These are phyloP conservation scores for Phataginus tetradactyla DNA, from an alignment of 2,797 vertebrate genomes.

Conservation along the genomic window DNA sequence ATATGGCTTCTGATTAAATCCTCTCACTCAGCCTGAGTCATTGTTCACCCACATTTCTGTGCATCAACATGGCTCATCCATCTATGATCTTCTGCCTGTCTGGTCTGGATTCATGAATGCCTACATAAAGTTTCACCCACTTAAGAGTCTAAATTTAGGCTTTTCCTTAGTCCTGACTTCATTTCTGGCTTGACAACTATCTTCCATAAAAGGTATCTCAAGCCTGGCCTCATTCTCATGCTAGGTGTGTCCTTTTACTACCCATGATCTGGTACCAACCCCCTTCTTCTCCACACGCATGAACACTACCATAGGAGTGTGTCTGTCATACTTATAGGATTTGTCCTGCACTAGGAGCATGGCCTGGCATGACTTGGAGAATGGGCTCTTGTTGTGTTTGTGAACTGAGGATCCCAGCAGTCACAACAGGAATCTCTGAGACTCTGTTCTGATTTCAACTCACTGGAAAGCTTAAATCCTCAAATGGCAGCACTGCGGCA, in stretches of 20 bases:
- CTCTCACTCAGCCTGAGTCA: not conserved
- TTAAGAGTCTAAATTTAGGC: not conserved
- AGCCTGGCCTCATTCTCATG: not conserved
- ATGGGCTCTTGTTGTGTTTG: not conserved
- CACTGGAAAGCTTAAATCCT: not conserved
- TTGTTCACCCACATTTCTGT: not conserved
- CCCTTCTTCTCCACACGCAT: not conserved
- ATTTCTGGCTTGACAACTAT: not conserved
- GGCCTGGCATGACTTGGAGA: not conserved
- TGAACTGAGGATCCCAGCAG: not conserved
- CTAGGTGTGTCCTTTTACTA: not conserved
- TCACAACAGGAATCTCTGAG: not conserved
- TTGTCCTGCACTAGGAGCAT: not conserved
- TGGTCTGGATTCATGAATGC: not conserved
- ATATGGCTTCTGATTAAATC: not conserved
- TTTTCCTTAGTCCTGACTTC: not conserved
- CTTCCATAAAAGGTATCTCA: not conserved
- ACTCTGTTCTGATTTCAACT: not conserved
- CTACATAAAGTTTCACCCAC: not conserved
- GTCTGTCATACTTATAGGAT: not conserved
- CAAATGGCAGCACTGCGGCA: not conserved
- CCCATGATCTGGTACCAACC: not conserved
- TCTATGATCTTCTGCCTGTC: not conserved
- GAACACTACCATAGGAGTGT: not conserved
- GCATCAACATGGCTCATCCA: not conserved